A percentile compares a stretch with the other conserved stretches of the same genome.
These are phyloP conservation scores for Drosophila melanogaster DNA, from an alignment of 1,140 invertebrate genomes.

Conservation along the genomic window Release_6_plus_ISO1_MT NT_033777.3:26922001-26922500, in stretches of 20 bases:
- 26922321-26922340: slow-evolving; percentile 47
- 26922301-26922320: slow-evolving; percentile 28
- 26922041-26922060: slow-evolving; percentile 67
- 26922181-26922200: slow-evolving; percentile 31
- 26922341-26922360: slow-evolving; percentile 45
- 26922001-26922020: slow-evolving; percentile 58
- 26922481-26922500: slow-evolving; percentile 43
- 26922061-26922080: slow-evolving; percentile 44
- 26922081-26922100: slow-evolving; percentile 47
- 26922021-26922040: slow-evolving; percentile 75
- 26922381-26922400: slow-evolving; percentile 30
- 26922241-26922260: slow-evolving; percentile 50
- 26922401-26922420: slow-evolving; percentile 44
- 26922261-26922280: slow-evolving; percentile 54
- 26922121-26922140: slow-evolving; percentile 55
- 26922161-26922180: slow-evolving; percentile 59
- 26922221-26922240: slow-evolving; percentile 52
- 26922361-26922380: slow-evolving; percentile 51
- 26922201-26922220: slow-evolving; percentile 17
- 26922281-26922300: slow-evolving; percentile 53
- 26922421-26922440: slow-evolving; percentile 55
- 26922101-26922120: slow-evolving; percentile 17
- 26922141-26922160: slow-evolving; percentile 7
- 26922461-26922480: slow-evolving; percentile 56
- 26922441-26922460: slow-evolving; percentile 46